Base-by-base conservation (phyloP, 2,888 invertebrate species). In the Lasioglossum figueresi region DNA sequence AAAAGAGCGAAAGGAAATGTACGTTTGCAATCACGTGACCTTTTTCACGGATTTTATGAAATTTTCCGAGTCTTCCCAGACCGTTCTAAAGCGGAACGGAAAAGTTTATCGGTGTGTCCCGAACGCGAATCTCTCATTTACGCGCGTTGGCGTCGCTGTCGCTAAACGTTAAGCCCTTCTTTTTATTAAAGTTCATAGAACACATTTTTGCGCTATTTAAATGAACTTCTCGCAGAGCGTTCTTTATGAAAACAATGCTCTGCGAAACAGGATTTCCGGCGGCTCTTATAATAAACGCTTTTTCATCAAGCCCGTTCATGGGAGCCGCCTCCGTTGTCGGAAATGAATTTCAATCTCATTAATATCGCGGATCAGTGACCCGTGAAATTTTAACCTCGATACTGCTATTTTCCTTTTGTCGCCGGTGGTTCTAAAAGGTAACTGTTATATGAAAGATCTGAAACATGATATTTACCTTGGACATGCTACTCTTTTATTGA, bases 311-410 rank as follows among this genome's bases (percentile, higher is more conserved):
- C 8, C 16, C 31, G 34, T 37, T 27, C 27, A 16, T 2, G 14
- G 16, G 43, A 16, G 27, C 3, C 0, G 45, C 16, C 43, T 45
- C 43, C 31, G 40, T 68, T 40, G 37, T 45, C 43, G 27, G 27
- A 56, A 73, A 82, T 68, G 68, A 82, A 82, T 68, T 82, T 45
- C 45, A 72, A 31, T 68, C 66, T 56, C 68, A 74, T 73, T 66
- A 77, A 70, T 72, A 43, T 66, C 10, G 34, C 31, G 34, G 63
- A 70, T 48, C 56, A 23, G 70, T 31, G 66, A 40, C 27, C 37
- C 31, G 37, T 76, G n/a, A 76, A 71, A 76, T 83, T 76, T 82
- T 34, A 19, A 40, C 27, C 63, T 34, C 34, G 56, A 43, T 23
- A 23, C 71, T 4, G n/a, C 68, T 73, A 16, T n/a, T 4, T 37